Percentiles rank a stretch among this genome's conserved stretches.
phyloP scores from a whole-genome alignment of 2,888 invertebrate genomes.

The Stenichneumon culpator region DNA sequence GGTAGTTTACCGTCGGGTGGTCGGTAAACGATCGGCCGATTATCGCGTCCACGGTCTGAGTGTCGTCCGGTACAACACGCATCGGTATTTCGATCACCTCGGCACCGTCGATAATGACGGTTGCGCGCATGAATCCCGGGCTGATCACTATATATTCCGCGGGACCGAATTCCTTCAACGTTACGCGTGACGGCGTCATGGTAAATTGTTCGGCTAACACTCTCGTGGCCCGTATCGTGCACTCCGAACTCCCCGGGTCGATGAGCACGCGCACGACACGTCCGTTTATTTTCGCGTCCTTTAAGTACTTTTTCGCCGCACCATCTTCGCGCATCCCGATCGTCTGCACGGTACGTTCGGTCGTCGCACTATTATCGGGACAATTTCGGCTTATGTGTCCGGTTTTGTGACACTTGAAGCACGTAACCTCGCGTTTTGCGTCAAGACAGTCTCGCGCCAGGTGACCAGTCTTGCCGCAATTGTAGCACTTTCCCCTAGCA shows the following conservation, averaged over 20 bases:
- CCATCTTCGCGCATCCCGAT: background rate
- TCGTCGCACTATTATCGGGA: background rate
- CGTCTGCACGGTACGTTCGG: background rate
- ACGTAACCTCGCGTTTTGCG: too few relatives aligned
- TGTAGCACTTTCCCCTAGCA: too few relatives aligned
- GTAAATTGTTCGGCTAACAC: too few relatives aligned
- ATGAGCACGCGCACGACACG: background rate
- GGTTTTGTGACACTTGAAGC: background rate
- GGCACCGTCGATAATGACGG: constrained; percentile 6
- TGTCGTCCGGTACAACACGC: constrained; percentile 18
- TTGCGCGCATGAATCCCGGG: background rate
- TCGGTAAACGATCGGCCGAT: constrained; percentile 39
- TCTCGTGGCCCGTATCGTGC: too few relatives aligned
- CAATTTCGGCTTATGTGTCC: constrained; percentile 7
- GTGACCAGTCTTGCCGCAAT: constrained; percentile 13
- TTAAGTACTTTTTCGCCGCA: background rate
- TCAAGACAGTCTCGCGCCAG: too few relatives aligned
- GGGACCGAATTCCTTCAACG: background rate
- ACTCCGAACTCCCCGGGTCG: too few relatives aligned
- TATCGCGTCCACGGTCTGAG: background rate
- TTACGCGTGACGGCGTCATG: too few relatives aligned
- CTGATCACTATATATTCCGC: background rate
- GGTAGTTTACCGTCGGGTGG: background rate
- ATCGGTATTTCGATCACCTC: background rate
- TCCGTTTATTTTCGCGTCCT: background rate